Percentiles rank a stretch among this genome's conserved stretches.
phyloP scores from a whole-genome alignment of 2,797 vertebrate genomes.

The Moxostoma hubbsi region DNA sequence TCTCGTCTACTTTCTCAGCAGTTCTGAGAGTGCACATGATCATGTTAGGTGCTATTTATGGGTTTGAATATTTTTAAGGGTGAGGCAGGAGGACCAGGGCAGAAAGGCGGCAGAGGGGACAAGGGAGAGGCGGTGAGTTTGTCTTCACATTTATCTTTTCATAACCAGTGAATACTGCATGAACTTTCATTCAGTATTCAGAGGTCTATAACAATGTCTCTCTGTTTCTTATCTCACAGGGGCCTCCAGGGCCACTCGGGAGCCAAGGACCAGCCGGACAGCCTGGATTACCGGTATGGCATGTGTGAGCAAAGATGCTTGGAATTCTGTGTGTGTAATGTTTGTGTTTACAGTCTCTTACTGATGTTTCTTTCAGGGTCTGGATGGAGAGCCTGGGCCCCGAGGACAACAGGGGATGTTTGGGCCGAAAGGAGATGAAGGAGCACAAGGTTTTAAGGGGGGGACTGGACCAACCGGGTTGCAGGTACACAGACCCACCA shows the following conservation, averaged over 20 bases:
- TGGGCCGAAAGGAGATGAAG: conserved; percentile 93
- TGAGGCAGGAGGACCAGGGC: conserved; percentile 85
- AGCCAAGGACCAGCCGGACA: conserved; percentile 86
- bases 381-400: conserved; percentile 88
- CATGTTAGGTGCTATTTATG: conserved; percentile 9
- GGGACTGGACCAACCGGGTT: conserved; percentile 81
- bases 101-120: conserved; percentile 93
- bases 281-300: conserved; percentile 81
- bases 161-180: conserved; percentile 4
- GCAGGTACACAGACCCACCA: conserved; percentile 75
- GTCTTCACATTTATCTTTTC: conserved; percentile 4
- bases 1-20: not conserved
- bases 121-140: conserved; percentile 89
- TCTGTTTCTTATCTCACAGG: conserved; percentile 73
- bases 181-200: not conserved
- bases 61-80: conserved; percentile 74
- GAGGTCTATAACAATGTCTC: not conserved
- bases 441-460: conserved; percentile 83
- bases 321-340: conserved; percentile 17
- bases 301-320: not conserved
- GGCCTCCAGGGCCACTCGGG: conserved; percentile 85
- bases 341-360: conserved; percentile 5
- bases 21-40: not conserved
- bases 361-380: conserved; percentile 74
- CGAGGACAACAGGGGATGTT: conserved; percentile 90